Conservation (phyloP, 2,113 vertebrate genomes). For the Ceyx margarethae region DNA sequence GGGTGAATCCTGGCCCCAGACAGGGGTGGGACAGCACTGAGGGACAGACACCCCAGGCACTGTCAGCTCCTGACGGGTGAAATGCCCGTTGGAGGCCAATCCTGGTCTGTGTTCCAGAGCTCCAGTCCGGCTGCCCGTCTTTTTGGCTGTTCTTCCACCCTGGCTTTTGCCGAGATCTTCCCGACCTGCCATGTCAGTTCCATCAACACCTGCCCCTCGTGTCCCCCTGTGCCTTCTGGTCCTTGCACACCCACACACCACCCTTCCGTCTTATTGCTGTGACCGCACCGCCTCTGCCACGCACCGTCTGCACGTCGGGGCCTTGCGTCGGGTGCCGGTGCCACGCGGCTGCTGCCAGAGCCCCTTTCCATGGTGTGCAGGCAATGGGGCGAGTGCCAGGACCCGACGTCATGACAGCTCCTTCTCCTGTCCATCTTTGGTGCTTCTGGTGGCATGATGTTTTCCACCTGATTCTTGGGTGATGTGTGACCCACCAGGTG, state of each 20-base stretch:
- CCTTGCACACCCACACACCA: background rate
- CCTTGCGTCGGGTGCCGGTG: rapidly evolving
- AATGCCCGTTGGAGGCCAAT: background rate
- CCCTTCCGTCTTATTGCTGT: background rate
- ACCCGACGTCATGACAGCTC: background rate
- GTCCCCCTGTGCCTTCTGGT: background rate
- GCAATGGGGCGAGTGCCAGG: background rate
- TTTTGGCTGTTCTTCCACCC: background rate
- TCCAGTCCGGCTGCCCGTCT: background rate
- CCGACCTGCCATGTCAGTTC: background rate
- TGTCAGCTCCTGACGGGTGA: background rate
- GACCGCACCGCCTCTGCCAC: background rate
- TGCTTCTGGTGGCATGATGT: rapidly evolving
- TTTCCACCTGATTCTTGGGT: background rate
- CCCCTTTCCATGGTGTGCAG: rapidly evolving
- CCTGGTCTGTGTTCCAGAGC: background rate
- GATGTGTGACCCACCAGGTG: background rate
- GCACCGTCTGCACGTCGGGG: rapidly evolving
- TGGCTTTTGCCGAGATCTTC: background rate
- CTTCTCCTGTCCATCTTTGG: background rate
- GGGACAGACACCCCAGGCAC: background rate
- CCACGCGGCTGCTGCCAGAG: background rate
- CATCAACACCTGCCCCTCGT: background rate
- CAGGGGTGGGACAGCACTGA: background rate
- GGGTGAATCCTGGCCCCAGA: background rate